Base-by-base conservation (phyloP, 2,888 invertebrate species). In the Melikaiella ostensackeni region DNA sequence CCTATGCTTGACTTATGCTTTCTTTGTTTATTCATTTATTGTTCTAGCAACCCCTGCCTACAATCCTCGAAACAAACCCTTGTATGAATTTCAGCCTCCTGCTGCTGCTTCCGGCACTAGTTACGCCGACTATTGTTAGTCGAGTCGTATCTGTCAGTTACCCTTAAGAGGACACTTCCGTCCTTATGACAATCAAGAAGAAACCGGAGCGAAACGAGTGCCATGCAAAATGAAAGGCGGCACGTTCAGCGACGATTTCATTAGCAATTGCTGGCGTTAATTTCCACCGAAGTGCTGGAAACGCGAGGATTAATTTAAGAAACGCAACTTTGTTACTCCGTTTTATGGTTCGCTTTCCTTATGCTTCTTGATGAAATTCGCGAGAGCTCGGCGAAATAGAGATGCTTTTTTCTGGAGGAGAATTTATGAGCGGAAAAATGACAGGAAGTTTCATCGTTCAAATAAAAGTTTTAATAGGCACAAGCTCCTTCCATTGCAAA, bases 211-310 rank as follows among this genome's bases (percentile, higher is more conserved):
- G 50, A 55, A 55, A 55, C 50, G 8, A 50, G 50, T 50, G n/a
- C n/a, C 19, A 50, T 2, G 3, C 21, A 55, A 55, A 55, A 21
- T 55, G 50, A n/a, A 55, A 55, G 50, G 50, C 50, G 50, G 50
- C 50, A 55, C 50, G 9, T 55, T 55, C 50, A 55, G 21, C 21
- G 50, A 55, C 50, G 9, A 55, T 55, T 55, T 55, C 50, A 55
- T 55, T 55, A 55, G 50, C 50, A 55, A 55, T 55, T 55, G n/a
- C 50, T 55, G n/a, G 50, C 50, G 21, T 55, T 55, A 55, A 55
- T 55, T 55, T 9, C 50, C 50, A 55, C 50, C 3, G 9, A 55
- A 55, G 21, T 21, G 50, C 50, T 55, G 50, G 21, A 21, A 55
- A 21, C 50, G 50, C 21, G 50, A n/a, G 50, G 50, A n/a, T 55